Percentiles rank a stretch among this genome's conserved stretches.
Evolutionary conservation across 2,113 vertebrate species (phyloP).

Genomic region (Sapayoa aenigma): DNA sequence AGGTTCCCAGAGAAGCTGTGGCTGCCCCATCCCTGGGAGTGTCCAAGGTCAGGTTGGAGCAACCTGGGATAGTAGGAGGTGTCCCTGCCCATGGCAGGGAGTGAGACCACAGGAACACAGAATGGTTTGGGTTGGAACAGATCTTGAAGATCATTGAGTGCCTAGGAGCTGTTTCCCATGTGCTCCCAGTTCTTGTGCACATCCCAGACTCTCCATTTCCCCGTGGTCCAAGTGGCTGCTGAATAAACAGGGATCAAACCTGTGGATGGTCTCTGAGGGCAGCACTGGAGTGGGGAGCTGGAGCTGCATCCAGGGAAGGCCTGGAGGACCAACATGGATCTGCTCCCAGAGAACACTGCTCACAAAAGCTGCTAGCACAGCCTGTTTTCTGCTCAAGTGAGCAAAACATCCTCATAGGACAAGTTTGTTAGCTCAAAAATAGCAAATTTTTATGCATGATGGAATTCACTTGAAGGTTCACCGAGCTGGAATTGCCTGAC

Average conservation of each 20-base stretch:
- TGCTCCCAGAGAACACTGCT: background rate
- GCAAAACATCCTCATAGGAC: background rate
- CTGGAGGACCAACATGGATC: rapidly evolving
- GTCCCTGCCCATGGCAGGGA: no score
- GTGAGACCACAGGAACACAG: no score
- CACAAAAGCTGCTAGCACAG: constrained; percentile 29
- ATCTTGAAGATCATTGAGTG: no score
- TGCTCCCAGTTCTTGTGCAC: background rate
- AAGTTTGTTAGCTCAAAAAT: background rate
- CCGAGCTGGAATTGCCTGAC: constrained; percentile 16
- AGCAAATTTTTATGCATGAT: constrained; percentile 25
- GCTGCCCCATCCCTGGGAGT: no score
- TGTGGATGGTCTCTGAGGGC: rapidly evolving
- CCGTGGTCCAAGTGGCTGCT: background rate
- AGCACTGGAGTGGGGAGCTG: rapidly evolving
- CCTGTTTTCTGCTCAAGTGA: constrained; percentile 46
- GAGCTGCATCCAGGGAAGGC: background rate
- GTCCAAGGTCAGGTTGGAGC: no score
- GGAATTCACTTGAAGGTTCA: constrained; percentile 11
- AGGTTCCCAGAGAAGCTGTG: no score
- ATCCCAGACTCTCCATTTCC: rapidly evolving
- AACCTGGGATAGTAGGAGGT: no score
- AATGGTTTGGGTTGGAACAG: no score
- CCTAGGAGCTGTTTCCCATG: no score
- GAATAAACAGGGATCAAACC: rapidly evolving